These are phyloP conservation scores for Sturnira hondurensis DNA, from an alignment of 2,113 vertebrate genomes.

Conservation along the genomic window DNA sequence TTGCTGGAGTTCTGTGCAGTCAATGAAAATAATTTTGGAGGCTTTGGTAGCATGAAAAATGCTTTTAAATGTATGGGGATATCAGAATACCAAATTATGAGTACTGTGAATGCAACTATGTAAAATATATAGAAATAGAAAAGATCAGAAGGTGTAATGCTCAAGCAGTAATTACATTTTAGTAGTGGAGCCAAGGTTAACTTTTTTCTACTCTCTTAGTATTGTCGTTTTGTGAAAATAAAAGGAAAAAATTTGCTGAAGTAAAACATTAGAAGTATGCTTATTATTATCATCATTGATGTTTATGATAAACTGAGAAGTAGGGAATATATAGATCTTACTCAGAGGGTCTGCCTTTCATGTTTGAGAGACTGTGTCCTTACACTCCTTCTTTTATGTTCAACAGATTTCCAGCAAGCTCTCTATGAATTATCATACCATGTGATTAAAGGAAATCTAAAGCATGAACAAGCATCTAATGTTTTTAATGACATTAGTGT, in stretches of 20 bases:
- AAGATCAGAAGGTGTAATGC: not conserved
- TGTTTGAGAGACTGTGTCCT: conserved; percentile 15
- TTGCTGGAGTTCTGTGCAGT: not conserved
- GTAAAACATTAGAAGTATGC: not conserved
- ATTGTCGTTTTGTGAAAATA: conserved; percentile 51
- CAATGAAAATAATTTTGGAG: conserved; percentile 34
- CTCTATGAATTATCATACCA: conserved; percentile 95
- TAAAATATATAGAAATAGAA: not conserved
- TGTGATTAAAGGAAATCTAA: conserved; percentile 93
- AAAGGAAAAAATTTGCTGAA: conserved; percentile 25
- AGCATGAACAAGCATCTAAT: conserved; percentile 91
- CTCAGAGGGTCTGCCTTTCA: not conserved
- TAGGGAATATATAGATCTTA: conserved; percentile 14
- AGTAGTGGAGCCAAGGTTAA: not conserved
- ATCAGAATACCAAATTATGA: conserved; percentile 3
- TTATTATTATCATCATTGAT: conserved; percentile 40
- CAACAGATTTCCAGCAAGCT: conserved; percentile 91
- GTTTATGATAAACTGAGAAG: conserved; percentile 37
- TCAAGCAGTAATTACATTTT: not conserved
- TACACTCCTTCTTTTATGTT: conserved; percentile 59
- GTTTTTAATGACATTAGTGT: conserved; percentile 94
- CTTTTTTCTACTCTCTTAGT: not conserved
- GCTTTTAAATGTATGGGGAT: not conserved
- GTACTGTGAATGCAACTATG: not conserved
- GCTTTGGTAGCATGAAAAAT: conserved; percentile 7